phyloP scores from a whole-genome alignment of 2,113 vertebrate species.

The Ariopsis seemanni region DNA sequence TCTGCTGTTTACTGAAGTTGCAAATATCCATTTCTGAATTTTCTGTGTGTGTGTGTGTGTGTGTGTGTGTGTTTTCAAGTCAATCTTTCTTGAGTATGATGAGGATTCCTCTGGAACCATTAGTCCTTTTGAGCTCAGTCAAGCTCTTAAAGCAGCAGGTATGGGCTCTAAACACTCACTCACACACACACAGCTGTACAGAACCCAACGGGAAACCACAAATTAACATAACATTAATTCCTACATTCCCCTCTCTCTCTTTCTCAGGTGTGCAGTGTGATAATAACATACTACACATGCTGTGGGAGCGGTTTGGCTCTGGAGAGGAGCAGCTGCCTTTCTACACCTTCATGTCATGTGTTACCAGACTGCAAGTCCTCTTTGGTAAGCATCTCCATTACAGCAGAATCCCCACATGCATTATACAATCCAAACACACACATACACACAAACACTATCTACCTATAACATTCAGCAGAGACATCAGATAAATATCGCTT shows the following conservation, averaged over 20 bases:
- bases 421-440: slow-evolving; percentile 18
- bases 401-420: background rate
- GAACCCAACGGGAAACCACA: slow-evolving; percentile 2
- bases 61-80: slow-evolving; percentile 52
- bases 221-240: slow-evolving; percentile 5
- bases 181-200: slow-evolving; percentile 24
- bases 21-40: background rate
- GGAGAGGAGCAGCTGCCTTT: slow-evolving; percentile 69
- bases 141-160: slow-evolving; percentile 70
- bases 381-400: slow-evolving; percentile 65
- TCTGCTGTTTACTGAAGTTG: slow-evolving; percentile 9
- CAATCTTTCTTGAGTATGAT: slow-evolving; percentile 71
- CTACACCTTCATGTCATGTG: slow-evolving; percentile 68
- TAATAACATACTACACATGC: slow-evolving; percentile 61
- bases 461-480: background rate
- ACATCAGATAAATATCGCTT: background rate
- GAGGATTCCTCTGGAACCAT: slow-evolving; percentile 75
- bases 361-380: slow-evolving; percentile 70
- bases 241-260: background rate
- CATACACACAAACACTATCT: background rate
- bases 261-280: slow-evolving; percentile 71
- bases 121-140: slow-evolving; percentile 73
- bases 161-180: slow-evolving; percentile 8
- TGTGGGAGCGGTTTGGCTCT: slow-evolving; percentile 70
- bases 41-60: background rate